phyloP scores from a whole-genome alignment of 2,797 vertebrate genomes.

The Oryzias sinensis region DNA sequence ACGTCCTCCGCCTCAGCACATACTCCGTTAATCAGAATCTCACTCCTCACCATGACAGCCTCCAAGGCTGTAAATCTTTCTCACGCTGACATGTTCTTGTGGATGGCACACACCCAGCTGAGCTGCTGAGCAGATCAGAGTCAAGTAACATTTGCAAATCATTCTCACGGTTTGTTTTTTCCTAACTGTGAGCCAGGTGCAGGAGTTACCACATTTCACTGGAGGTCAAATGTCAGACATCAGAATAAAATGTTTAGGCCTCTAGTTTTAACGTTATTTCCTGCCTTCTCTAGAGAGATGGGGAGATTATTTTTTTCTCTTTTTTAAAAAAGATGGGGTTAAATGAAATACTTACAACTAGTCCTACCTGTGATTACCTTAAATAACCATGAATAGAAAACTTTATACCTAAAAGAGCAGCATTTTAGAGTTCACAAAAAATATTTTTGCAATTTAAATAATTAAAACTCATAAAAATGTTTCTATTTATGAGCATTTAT shows the following conservation, averaged over 20 bases:
- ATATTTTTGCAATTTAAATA: no score
- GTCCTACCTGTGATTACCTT: no score
- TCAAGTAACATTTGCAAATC: constrained; percentile 64
- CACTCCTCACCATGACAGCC: constrained; percentile 50
- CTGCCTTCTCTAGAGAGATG: background rate
- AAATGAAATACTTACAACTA: background rate
- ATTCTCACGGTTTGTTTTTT: constrained; percentile 62
- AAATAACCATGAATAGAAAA: no score
- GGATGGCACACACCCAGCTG: constrained; percentile 60
- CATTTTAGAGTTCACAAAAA: no score
- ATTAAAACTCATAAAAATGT: no score
- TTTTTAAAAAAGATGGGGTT: background rate
- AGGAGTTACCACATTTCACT: constrained; percentile 40
- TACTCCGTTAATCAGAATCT: constrained; percentile 65
- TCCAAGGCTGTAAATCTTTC: constrained; percentile 69
- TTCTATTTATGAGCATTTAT: no score
- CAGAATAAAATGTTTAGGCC: constrained; percentile 16
- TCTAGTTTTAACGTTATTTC: constrained; percentile 21
- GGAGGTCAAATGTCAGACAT: constrained; percentile 44
- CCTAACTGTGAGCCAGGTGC: constrained; percentile 45
- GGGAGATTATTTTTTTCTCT: background rate
- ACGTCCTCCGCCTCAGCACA: constrained; percentile 44
- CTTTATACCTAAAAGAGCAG: no score
- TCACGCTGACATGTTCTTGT: constrained; percentile 65
- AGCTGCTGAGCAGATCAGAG: constrained; percentile 64